phyloP scores from a whole-genome alignment of 1,140 invertebrate species.

The Lethrus apterus region DNA sequence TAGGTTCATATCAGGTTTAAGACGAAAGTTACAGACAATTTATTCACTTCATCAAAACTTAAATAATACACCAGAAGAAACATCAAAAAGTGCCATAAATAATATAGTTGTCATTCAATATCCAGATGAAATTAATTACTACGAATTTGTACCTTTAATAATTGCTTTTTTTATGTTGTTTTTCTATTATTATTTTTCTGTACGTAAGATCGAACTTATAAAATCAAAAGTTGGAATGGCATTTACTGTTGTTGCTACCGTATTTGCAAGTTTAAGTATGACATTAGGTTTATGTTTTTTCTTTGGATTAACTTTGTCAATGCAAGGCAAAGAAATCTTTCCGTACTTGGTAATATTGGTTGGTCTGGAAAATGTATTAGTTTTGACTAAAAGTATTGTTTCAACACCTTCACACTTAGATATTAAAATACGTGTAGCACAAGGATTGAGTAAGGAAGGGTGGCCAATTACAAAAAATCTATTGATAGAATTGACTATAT shows the following conservation, averaged over 20 bases:
- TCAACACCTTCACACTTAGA: slow-evolving; percentile 86
- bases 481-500: slow-evolving; percentile 83
- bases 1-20: slow-evolving; percentile 72
- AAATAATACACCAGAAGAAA: slow-evolving; percentile 29
- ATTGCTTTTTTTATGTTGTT: slow-evolving; percentile 81
- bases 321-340: slow-evolving; percentile 77
- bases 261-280: slow-evolving; percentile 85
- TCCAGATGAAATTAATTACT: slow-evolving; percentile 78
- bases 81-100: slow-evolving; percentile 32
- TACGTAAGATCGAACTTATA: slow-evolving; percentile 88
- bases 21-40: slow-evolving; percentile 56
- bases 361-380: slow-evolving; percentile 92
- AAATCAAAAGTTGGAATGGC: slow-evolving; percentile 89
- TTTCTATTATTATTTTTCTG: slow-evolving; percentile 90
- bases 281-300: slow-evolving; percentile 90
- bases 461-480: slow-evolving; percentile 96
- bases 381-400: slow-evolving; percentile 90
- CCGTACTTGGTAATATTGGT: slow-evolving; percentile 93
- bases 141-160: slow-evolving; percentile 76
- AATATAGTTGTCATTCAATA: slow-evolving; percentile 72
- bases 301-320: slow-evolving; percentile 73
- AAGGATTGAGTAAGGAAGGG: slow-evolving; percentile 89
- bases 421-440: slow-evolving; percentile 87
- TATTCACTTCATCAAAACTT: slow-evolving; percentile 63
- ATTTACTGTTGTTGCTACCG: slow-evolving; percentile 79